Base-by-base conservation (phyloP, 2,888 invertebrate genomes). In the Microplitis deprimator region DNA sequence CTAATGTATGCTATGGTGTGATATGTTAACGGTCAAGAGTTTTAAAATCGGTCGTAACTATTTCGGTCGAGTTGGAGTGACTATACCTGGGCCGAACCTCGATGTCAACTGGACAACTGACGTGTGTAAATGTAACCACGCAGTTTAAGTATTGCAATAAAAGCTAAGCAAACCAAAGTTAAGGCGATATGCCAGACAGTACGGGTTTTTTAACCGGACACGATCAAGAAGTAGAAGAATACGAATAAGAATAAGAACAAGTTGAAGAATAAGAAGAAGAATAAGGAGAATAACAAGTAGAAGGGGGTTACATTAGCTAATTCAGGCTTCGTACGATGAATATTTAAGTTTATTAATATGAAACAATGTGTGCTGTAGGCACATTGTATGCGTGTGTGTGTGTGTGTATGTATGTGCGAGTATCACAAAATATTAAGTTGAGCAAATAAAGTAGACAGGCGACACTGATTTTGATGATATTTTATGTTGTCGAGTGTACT, bases 401-500 rank as follows among this genome's bases (percentile, higher is more conserved):
- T 50, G 29, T 5, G 10, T 50, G 50, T 50, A 50, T 10, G 50
- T 10, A 20, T 29, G 29, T 29, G 29, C 29, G 50, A 6, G 50
- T 65, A 65, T 65, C 65, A 65, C 38, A 65, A 38, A 29, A 65
- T 65, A 13, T 65, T 65, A 65, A 20, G 38, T 65, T 29, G 65
- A 65, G 65, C 38, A 65, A 65, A 65, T 65, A 65, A 65, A 65
- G 50, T 50, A 50, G 50, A 50, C 50, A 50, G 50, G 50, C 50
- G 50, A 50, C 50, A 50, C 50, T 50, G 50, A 50, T 62, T 62
- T 62, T 62, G 8, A 17, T 62, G 16, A 62, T 62, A 62, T 16
- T 62, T 62, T 62, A 62, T 50, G 50, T 50, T 50, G 50, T 50
- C 50, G 50, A 50, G 50, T 29, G 29, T 50, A 50, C 50, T 50